Percentiles rank a stretch among this genome's conserved stretches.
Conservation (phyloP, 2,888 invertebrate species). For the Acanthopleura granulata region DNA sequence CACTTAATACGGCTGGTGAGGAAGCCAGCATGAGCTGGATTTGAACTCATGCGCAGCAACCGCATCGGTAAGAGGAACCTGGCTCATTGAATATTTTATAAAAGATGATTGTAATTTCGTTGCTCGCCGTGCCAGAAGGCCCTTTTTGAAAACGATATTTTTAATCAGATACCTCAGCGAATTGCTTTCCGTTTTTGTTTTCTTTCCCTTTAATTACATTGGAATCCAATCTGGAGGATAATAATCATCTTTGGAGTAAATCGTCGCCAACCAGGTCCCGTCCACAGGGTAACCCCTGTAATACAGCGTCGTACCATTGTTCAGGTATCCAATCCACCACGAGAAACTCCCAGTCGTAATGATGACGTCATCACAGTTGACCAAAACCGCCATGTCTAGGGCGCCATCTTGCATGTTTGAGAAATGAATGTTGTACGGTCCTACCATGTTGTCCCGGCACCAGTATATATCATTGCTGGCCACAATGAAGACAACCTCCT, state of each 20-base stretch:
- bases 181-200: too few species aligned
- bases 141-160: too few species aligned
- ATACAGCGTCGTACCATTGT: slow-evolving; percentile 62
- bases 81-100: too few species aligned
- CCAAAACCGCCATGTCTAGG: slow-evolving; percentile 65
- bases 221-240: slow-evolving; percentile 66
- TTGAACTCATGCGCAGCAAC: too few species aligned
- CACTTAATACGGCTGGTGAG: too few species aligned
- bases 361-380: slow-evolving; percentile 63
- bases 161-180: too few species aligned
- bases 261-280: slow-evolving; percentile 58
- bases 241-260: slow-evolving; percentile 61
- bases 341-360: slow-evolving; percentile 67
- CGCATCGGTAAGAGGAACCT: too few species aligned
- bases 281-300: slow-evolving; percentile 65
- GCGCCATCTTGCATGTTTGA: slow-evolving; percentile 47
- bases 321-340: slow-evolving; percentile 70
- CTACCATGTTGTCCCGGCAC: slow-evolving; percentile 48
- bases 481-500: slow-evolving; percentile 64
- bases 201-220: slow-evolving; percentile 31
- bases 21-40: too few species aligned
- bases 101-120: too few species aligned
- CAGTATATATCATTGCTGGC: slow-evolving; percentile 67
- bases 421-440: slow-evolving; percentile 43
- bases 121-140: too few species aligned